These are phyloP conservation scores for Holacanthella duospinosa DNA, from an alignment of 2,888 invertebrate genomes.

Conservation along the genomic window DNA sequence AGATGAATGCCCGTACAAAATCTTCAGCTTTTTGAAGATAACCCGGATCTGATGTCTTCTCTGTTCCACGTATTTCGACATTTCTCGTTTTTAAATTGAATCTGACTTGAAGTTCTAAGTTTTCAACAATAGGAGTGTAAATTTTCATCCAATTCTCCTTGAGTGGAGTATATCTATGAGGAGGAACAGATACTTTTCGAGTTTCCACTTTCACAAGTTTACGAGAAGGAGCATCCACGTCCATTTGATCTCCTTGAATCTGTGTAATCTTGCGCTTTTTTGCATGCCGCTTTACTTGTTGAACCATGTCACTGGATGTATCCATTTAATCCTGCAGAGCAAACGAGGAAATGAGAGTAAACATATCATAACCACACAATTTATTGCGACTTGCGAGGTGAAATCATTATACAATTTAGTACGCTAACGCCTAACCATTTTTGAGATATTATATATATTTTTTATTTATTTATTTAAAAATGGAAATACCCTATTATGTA, in stretches of 20 bases:
- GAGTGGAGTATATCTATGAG: constrained; percentile 83
- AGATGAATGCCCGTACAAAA: constrained; percentile 91
- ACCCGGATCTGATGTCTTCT: constrained; percentile 69
- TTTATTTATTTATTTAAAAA: too few relatives aligned
- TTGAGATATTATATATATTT: too few relatives aligned
- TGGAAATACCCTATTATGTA: too few relatives aligned
- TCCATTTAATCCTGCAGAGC: not conserved
- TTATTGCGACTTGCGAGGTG: too few relatives aligned
- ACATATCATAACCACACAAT: too few relatives aligned
- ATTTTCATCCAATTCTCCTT: constrained; percentile 97
- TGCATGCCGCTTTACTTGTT: constrained; percentile 2
- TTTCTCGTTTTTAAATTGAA: constrained; percentile 85
- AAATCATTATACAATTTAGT: too few relatives aligned
- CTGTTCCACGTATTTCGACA: constrained; percentile 66
- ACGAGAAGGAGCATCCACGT: constrained; percentile 15
- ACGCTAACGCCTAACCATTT: too few relatives aligned
- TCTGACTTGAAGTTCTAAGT: constrained; percentile 82
- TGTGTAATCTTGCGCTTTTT: constrained; percentile 8
- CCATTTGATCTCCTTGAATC: constrained; percentile 19
- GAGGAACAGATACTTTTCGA: constrained; percentile 65
- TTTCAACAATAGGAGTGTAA: constrained; percentile 90
- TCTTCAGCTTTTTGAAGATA: constrained; percentile 95
- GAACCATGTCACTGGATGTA: not conserved
- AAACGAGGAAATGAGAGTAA: not conserved
- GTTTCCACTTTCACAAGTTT: constrained; percentile 36